A percentile compares a stretch with the other conserved stretches of the same genome.
Conservation (phyloP, 2,888 invertebrate genomes). For the Synergus itoensis region DNA sequence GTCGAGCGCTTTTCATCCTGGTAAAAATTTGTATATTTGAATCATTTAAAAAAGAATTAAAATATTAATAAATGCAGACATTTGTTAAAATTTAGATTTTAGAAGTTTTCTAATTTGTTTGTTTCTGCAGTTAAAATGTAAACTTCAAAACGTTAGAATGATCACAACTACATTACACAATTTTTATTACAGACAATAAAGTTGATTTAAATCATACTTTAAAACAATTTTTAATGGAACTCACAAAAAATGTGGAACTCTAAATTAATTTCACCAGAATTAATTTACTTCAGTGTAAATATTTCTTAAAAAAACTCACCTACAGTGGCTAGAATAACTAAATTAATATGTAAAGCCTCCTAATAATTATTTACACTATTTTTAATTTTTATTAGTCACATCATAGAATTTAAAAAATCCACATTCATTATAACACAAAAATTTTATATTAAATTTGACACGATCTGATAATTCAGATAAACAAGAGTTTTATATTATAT, state of each 20-base stretch:
- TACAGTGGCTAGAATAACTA: background rate
- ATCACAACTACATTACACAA: too few relatives aligned
- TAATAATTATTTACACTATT: background rate
- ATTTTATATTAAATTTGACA: background rate
- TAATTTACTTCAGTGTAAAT: background rate
- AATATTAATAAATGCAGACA: too few relatives aligned
- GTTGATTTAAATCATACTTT: too few relatives aligned
- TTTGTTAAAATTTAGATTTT: too few relatives aligned
- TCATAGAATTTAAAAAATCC: background rate
- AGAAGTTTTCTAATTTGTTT: too few relatives aligned
- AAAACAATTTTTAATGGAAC: too few relatives aligned
- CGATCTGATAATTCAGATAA: background rate
- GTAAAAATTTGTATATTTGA: background rate
- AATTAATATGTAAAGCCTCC: background rate
- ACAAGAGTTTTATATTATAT: too few relatives aligned
- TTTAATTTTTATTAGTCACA: background rate
- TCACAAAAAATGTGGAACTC: too few relatives aligned
- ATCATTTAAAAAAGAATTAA: background rate
- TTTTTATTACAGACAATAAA: too few relatives aligned
- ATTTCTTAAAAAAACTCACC: background rate
- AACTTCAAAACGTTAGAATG: too few relatives aligned
- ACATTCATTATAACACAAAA: background rate
- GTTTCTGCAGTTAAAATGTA: too few relatives aligned
- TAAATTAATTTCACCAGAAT: too few relatives aligned
- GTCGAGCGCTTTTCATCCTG: slow-evolving; percentile 8